A percentile compares a stretch with the other conserved stretches of the same genome.
Evolutionary conservation across 2,797 vertebrate genomes (phyloP).

Genomic region (Pseudochirops corinnae): DNA sequence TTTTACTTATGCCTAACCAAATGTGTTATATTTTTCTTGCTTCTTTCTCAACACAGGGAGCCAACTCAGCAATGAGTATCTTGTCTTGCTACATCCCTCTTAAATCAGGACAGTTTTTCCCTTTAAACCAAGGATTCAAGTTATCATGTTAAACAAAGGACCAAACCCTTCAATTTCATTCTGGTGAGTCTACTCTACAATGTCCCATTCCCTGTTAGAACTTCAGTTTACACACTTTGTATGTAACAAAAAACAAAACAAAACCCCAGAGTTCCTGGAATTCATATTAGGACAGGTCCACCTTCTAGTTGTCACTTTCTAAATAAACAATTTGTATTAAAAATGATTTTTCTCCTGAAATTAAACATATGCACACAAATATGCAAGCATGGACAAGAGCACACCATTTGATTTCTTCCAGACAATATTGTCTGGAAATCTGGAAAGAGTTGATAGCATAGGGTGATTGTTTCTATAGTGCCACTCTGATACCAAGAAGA

Average conservation of each 20-base stretch:
- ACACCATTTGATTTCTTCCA: neutral
- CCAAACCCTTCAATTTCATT: neutral
- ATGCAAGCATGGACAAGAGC: neutral
- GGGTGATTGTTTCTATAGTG: neutral
- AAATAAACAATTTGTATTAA: slow-evolving; percentile 54
- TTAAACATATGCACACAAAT: slow-evolving; percentile 15
- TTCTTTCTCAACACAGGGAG: slow-evolving; percentile 13
- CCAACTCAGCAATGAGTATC: neutral
- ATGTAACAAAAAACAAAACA: no score
- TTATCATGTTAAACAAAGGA: slow-evolving; percentile 45
- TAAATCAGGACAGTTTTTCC: neutral
- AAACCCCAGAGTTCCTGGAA: neutral
- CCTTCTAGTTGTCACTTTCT: slow-evolving; percentile 50
- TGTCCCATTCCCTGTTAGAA: neutral
- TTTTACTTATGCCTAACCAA: slow-evolving; percentile 33
- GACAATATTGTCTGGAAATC: neutral
- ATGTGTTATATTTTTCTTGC: slow-evolving; percentile 32
- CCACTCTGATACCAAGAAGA: neutral
- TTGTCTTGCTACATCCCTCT: neutral
- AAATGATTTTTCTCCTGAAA: slow-evolving; percentile 58
- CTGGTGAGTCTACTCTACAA: neutral
- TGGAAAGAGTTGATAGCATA: no score
- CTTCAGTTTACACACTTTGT: neutral
- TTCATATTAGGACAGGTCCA: neutral
- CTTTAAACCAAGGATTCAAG: neutral